These are phyloP conservation scores for Ectobius pallidus DNA, from an alignment of 2,888 invertebrate genomes.

Conservation along the genomic window DNA sequence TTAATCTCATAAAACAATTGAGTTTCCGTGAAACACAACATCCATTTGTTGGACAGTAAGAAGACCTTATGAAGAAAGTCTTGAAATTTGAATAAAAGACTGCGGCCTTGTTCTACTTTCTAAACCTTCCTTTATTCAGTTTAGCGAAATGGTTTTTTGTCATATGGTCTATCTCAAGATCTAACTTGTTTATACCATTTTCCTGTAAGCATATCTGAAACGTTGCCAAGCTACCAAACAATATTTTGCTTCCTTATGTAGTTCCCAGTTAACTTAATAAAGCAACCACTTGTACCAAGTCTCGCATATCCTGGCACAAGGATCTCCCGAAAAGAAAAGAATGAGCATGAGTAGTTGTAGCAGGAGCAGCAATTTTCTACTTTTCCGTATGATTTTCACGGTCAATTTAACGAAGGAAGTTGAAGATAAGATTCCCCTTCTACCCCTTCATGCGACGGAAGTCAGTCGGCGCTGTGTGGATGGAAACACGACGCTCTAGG, in stretches of 20 bases:
- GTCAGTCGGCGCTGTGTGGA: neutral
- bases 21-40: no score
- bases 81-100: neutral
- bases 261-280: neutral
- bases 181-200: no score
- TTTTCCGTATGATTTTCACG: slow-evolving; percentile 34
- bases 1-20: no score
- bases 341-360: slow-evolving; percentile 5
- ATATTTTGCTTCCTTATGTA: slow-evolving; percentile 12
- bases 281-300: neutral
- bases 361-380: slow-evolving; percentile 30
- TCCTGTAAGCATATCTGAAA: neutral
- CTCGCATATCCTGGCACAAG: slow-evolving; percentile 7
- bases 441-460: neutral
- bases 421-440: slow-evolving; percentile 27
- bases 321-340: neutral
- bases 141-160: neutral
- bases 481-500: neutral
- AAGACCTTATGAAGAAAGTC: neutral
- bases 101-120: neutral
- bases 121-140: neutral
- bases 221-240: neutral
- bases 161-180: neutral
- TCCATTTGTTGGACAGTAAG: no score
- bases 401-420: slow-evolving; percentile 29